A percentile compares a stretch with the other conserved stretches of the same genome.
phyloP scores from a whole-genome alignment of 2,797 vertebrate species.

The Leptodactylus fallax region DNA sequence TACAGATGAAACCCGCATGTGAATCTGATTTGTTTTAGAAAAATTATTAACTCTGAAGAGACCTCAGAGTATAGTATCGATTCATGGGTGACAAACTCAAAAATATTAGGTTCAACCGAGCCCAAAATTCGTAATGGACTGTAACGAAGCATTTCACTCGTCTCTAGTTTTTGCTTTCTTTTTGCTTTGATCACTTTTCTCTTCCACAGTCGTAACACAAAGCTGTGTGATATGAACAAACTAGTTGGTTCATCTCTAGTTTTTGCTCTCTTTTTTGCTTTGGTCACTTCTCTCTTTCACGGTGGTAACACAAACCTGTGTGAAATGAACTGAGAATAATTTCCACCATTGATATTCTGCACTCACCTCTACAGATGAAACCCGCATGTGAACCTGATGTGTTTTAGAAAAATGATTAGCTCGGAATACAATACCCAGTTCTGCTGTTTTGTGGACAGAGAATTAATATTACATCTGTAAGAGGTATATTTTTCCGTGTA shows the following conservation, averaged over 20 bases:
- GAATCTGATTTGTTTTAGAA: slow-evolving; percentile 21
- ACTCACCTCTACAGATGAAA: slow-evolving; percentile 21
- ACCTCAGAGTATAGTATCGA: no score
- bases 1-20: slow-evolving; percentile 14
- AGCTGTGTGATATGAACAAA: no score
- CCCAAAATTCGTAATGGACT: no score
- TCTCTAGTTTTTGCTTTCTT: no score
- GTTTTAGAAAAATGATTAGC: slow-evolving; percentile 43
- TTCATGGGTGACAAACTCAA: no score
- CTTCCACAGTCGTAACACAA: no score
- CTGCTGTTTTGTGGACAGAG: slow-evolving; percentile 29
- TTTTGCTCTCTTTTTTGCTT: not conserved
- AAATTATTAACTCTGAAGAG: slow-evolving; percentile 32
- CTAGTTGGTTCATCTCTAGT: not conserved
- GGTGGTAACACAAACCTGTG: slow-evolving; percentile 19
- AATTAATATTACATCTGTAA: slow-evolving; percentile 53
- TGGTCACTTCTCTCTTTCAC: not conserved
- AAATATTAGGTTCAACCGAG: no score
- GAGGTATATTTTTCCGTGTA: slow-evolving; percentile 49
- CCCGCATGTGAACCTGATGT: slow-evolving; percentile 10
- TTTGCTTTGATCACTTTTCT: no score
- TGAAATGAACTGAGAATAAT: slow-evolving; percentile 42
- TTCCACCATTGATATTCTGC: slow-evolving; percentile 16
- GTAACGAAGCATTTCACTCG: no score
- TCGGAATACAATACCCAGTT: slow-evolving; percentile 24